A percentile compares a stretch with the other conserved stretches of the same genome.
These are phyloP conservation scores for Lampris incognitus DNA, from an alignment of 2,113 vertebrate genomes.

Conservation along the genomic window DNA sequence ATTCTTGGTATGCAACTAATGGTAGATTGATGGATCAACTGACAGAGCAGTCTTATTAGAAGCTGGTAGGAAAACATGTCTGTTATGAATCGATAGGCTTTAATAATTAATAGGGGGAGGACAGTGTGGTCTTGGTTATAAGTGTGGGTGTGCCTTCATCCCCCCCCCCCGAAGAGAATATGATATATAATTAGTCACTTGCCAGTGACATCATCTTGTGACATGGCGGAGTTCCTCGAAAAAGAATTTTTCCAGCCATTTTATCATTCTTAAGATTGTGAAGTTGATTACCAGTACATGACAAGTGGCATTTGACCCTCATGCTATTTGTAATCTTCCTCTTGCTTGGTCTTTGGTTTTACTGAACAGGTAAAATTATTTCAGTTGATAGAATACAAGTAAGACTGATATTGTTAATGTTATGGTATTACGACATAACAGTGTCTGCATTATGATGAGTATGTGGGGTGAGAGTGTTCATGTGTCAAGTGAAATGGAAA, in stretches of 20 bases:
- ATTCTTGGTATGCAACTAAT: conserved; percentile 58
- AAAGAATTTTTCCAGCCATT: conserved; percentile 28
- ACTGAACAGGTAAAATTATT: too few relatives aligned
- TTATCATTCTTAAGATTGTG: conserved; percentile 2
- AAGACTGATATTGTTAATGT: too few relatives aligned
- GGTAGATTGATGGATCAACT: conserved; percentile 65
- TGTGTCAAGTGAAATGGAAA: not conserved
- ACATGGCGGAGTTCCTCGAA: not conserved
- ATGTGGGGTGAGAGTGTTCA: too few relatives aligned
- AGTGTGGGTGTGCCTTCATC: conserved; percentile 39
- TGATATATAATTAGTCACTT: conserved; percentile 24
- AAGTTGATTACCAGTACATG: conserved; percentile 10
- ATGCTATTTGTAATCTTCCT: not conserved
- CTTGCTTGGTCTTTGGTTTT: conserved; percentile 1
- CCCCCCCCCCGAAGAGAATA: not conserved
- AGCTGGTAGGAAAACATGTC: conserved; percentile 44
- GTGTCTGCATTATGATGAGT: too few relatives aligned
- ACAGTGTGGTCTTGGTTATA: conserved; percentile 53
- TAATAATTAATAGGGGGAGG: conserved; percentile 55
- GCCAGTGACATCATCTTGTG: conserved; percentile 12
- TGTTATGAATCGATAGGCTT: conserved; percentile 69
- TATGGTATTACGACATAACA: too few relatives aligned
- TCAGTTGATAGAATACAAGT: too few relatives aligned
- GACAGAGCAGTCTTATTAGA: conserved; percentile 61
- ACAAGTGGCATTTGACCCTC: not conserved